Percentiles rank a stretch among this genome's conserved stretches.
Evolutionary conservation across 2,888 invertebrate species (phyloP).

Genomic region (Cremastobaeus sp.): DNA sequence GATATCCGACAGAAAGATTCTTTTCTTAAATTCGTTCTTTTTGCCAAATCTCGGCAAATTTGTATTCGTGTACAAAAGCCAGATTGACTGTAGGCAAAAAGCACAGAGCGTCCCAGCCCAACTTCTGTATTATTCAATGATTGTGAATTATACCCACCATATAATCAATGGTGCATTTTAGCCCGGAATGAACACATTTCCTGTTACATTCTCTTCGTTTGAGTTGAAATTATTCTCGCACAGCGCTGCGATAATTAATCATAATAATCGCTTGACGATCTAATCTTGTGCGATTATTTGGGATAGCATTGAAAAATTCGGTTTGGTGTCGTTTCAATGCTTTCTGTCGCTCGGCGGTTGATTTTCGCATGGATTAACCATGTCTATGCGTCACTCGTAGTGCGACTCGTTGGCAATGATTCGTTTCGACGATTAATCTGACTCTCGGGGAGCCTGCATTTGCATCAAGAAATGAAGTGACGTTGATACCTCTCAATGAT

Average conservation of each 20-base stretch:
- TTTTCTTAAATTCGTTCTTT: slow-evolving; percentile 13
- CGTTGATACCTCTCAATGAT: slow-evolving; percentile 13
- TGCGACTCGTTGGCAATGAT: slow-evolving; percentile 28
- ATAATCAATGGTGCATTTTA: neutral
- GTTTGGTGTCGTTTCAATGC: slow-evolving; percentile 54
- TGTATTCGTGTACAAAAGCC: neutral
- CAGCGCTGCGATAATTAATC: too few relatives aligned
- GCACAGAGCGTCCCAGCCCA: too few relatives aligned
- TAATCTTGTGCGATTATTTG: slow-evolving; percentile 63
- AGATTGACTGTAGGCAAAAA: neutral
- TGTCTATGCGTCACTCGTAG: slow-evolving; percentile 28
- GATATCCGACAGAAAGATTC: slow-evolving; percentile 29
- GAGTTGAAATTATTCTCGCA: too few relatives aligned
- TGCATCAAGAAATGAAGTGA: slow-evolving; percentile 37
- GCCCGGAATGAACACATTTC: too few relatives aligned
- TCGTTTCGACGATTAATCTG: slow-evolving; percentile 31
- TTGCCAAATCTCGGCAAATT: slow-evolving; percentile 9
- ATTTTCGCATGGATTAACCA: slow-evolving; percentile 43
- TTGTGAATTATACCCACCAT: too few relatives aligned
- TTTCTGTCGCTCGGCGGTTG: slow-evolving; percentile 39
- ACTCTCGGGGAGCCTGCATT: slow-evolving; percentile 24
- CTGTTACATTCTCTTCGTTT: too few relatives aligned
- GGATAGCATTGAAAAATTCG: slow-evolving; percentile 57
- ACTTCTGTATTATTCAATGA: too few relatives aligned
- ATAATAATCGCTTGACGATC: slow-evolving; percentile 62